phyloP scores from a whole-genome alignment of 2,888 invertebrate genomes.

The Phortica okadai region DNA sequence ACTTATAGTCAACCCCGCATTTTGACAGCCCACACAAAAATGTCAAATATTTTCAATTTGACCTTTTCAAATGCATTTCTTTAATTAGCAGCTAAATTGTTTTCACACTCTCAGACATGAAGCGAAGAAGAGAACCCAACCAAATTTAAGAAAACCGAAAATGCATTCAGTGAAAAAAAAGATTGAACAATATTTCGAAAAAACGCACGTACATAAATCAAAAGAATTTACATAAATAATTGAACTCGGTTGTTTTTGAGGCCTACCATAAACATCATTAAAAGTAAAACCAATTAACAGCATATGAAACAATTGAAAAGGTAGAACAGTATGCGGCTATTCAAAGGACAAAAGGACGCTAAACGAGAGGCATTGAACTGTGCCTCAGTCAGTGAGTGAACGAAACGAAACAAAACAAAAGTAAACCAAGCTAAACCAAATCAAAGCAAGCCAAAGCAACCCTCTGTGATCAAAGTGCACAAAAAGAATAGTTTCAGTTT shows the following conservation, averaged over 20 bases:
- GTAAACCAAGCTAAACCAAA: neutral
- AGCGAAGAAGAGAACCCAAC: neutral
- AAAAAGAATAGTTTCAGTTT: constrained; percentile 23
- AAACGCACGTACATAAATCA: neutral
- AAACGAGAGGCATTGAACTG: constrained; percentile 22
- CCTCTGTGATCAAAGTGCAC: constrained; percentile 24
- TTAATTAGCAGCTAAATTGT: constrained; percentile 15
- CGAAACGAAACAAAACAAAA: neutral
- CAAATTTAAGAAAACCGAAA: neutral
- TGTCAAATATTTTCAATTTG: neutral
- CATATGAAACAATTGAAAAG: constrained; percentile 34
- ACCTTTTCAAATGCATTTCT: neutral
- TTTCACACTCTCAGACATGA: neutral
- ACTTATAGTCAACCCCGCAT: neutral
- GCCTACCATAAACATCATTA: constrained; percentile 66
- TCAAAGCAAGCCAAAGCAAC: neutral
- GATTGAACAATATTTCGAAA: neutral
- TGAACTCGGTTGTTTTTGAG: constrained; percentile 22
- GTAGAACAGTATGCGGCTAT: neutral
- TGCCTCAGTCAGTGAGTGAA: neutral
- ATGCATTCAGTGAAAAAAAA: neutral
- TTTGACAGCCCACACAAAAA: constrained; percentile 12
- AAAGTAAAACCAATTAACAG: constrained; percentile 67
- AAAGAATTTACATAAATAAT: constrained; percentile 63
- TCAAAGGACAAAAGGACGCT: constrained; percentile 18